Evolutionary conservation across 2,888 invertebrate genomes (phyloP).

Genomic region (Empis livida): DNA sequence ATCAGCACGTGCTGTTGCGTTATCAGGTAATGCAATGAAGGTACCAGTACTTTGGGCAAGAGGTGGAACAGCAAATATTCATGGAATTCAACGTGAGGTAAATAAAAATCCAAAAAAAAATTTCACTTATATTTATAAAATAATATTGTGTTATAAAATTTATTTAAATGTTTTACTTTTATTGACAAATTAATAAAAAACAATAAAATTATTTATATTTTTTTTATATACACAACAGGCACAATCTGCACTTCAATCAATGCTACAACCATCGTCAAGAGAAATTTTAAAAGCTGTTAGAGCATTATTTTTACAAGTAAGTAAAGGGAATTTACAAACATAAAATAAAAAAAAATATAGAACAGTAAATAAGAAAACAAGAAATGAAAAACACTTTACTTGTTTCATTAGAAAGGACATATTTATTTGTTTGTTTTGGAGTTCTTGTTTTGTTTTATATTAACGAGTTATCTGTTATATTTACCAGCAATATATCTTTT

Average conservation of each 20-base stretch:
- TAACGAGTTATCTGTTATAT: no score
- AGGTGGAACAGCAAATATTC: slow-evolving; percentile 21
- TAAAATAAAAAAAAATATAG: no score
- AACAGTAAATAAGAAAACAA: no score
- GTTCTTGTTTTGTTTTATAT: no score
- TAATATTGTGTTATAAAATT: background rate
- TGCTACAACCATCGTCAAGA: slow-evolving; percentile 20
- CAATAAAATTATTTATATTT: background rate
- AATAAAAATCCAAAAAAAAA: background rate
- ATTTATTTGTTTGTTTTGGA: no score
- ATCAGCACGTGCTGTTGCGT: slow-evolving; percentile 20
- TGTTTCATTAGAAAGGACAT: no score
- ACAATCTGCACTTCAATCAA: slow-evolving; percentile 17
- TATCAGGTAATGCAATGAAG: slow-evolving; percentile 21
- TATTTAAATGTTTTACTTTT: no score
- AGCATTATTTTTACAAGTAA: slow-evolving; percentile 21
- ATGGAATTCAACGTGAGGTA: slow-evolving; percentile 20
- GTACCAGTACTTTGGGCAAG: slow-evolving; percentile 22
- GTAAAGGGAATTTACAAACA: background rate
- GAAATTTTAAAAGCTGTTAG: slow-evolving; percentile 22
- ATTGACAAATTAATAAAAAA: background rate
- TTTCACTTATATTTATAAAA: background rate
- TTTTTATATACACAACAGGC: slow-evolving; percentile 6
- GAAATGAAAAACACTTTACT: no score
- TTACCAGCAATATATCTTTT: no score